A percentile compares a stretch with the other conserved stretches of the same genome.
Evolutionary conservation across 2,888 invertebrate species (phyloP).

Genomic region (Torymus texanus): DNA sequence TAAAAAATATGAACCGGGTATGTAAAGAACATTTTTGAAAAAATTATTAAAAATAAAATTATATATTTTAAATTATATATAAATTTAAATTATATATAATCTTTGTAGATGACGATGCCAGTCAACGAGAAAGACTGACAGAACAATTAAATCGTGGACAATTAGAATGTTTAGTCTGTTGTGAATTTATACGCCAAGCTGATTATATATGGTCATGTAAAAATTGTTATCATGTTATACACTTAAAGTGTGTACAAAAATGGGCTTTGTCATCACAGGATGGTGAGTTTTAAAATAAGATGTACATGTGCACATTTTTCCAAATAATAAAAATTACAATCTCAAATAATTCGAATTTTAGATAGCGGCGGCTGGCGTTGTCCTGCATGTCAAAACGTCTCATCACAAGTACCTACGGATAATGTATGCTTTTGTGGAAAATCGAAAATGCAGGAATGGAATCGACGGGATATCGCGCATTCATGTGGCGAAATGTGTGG

Average conservation of each 20-base stretch:
- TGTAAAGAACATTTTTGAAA: slow-evolving; percentile 3
- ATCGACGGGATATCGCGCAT: slow-evolving; percentile 88
- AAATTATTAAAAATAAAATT: background rate
- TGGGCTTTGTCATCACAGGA: slow-evolving; percentile 92
- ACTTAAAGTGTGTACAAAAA: slow-evolving; percentile 91
- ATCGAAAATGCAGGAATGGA: slow-evolving; percentile 83
- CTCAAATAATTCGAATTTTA: slow-evolving; percentile 53
- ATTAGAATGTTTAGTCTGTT: slow-evolving; percentile 96
- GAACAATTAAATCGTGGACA: slow-evolving; percentile 88
- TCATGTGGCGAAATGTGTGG: slow-evolving; percentile 93
- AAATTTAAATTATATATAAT: background rate
- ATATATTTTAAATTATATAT: background rate
- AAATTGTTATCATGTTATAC: slow-evolving; percentile 94
- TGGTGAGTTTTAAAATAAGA: slow-evolving; percentile 71
- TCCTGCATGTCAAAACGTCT: slow-evolving; percentile 94
- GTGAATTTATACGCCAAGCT: slow-evolving; percentile 87
- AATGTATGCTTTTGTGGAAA: slow-evolving; percentile 96
- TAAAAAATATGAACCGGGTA: slow-evolving; percentile 65
- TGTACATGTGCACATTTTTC: too few relatives aligned
- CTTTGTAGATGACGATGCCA: slow-evolving; percentile 75
- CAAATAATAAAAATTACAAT: too few relatives aligned
- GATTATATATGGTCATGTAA: slow-evolving; percentile 93
- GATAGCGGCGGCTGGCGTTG: slow-evolving; percentile 95
- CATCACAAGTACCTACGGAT: slow-evolving; percentile 83
- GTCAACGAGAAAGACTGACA: slow-evolving; percentile 89